These are phyloP conservation scores for Pentalonia nigronervosa DNA, from an alignment of 1,140 invertebrate genomes.

Conservation along the genomic window DNA sequence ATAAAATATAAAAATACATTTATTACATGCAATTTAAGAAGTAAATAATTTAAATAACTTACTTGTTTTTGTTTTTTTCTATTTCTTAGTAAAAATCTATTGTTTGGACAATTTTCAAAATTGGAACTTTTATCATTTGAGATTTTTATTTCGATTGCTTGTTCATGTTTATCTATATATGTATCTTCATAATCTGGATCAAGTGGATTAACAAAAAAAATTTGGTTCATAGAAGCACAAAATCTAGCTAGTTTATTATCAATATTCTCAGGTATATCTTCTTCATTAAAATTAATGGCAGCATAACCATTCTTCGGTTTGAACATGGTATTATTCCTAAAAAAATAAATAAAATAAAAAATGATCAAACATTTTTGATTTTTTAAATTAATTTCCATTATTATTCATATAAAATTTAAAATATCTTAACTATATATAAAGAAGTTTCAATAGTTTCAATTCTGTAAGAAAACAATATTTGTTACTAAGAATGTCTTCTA, in stretches of 20 bases:
- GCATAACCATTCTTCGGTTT: no score
- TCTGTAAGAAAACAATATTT: no score
- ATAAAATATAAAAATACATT: not conserved
- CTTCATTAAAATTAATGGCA: not conserved
- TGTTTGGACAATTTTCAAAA: not conserved
- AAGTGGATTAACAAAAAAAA: not conserved
- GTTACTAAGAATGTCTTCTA: no score
- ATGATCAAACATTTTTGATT: not conserved
- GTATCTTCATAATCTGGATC: not conserved
- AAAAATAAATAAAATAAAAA: not conserved
- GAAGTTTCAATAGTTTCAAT: no score
- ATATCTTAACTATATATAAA: no score
- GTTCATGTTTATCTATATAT: not conserved
- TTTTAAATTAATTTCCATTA: not conserved
- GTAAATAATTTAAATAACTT: not conserved
- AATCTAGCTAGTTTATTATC: not conserved
- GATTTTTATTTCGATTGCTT: not conserved
- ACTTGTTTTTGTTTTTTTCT: not conserved
- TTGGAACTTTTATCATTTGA: not conserved
- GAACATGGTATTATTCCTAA: not conserved
- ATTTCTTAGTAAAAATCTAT: not conserved
- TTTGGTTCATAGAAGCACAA: not conserved
- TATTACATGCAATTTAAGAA: not conserved
- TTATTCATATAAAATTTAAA: not conserved
- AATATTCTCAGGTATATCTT: not conserved